Evolutionary conservation across 2,888 invertebrate genomes (phyloP).

Genomic region (Diarsia rubi): DNA sequence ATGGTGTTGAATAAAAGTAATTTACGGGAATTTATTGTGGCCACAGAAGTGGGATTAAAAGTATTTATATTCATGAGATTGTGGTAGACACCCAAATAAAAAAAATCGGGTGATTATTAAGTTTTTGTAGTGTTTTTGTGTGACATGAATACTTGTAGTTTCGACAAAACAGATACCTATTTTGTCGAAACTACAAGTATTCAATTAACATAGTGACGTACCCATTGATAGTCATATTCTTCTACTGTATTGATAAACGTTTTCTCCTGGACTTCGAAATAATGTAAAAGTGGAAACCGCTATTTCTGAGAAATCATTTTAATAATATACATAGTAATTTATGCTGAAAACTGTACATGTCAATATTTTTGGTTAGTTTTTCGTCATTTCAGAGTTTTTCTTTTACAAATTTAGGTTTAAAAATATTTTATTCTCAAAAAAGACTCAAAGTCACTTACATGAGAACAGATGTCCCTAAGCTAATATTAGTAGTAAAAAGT

Average conservation of each 20-base stretch:
- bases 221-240: no score
- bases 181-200: no score
- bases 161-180: no score
- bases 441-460: no score
- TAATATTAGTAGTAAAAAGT: no score
- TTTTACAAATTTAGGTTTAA: neutral
- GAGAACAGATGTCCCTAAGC: no score
- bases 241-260: no score
- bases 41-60: slow-evolving; percentile 33
- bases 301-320: neutral
- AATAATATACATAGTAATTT: neutral
- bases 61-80: slow-evolving; percentile 44
- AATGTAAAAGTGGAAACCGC: neutral
- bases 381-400: neutral
- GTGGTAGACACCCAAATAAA: slow-evolving; percentile 1
- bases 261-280: no score
- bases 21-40: slow-evolving; percentile 33
- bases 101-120: slow-evolving; percentile 7
- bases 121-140: slow-evolving; percentile 4
- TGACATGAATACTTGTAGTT: no score
- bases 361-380: neutral
- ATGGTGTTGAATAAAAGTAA: slow-evolving; percentile 53
- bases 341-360: neutral
- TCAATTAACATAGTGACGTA: no score
- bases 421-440: no score